Evolutionary conservation across 2,797 vertebrate genomes (phyloP).

Genomic region (Chelmon rostratus): DNA sequence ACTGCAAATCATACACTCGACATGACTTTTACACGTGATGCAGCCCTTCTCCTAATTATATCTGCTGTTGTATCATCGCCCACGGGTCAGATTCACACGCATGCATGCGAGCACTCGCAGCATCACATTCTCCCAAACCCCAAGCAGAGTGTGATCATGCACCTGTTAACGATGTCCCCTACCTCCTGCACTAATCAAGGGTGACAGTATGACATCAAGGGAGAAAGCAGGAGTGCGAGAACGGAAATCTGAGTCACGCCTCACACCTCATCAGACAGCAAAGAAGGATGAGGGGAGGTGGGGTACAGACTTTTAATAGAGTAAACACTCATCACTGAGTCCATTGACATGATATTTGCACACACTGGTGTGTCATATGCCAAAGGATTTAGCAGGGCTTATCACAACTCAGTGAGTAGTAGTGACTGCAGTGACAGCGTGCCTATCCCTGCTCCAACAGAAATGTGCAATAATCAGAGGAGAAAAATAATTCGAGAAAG

Average conservation of each 20-base stretch:
- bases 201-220: slow-evolving; percentile 27
- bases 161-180: slow-evolving; percentile 45
- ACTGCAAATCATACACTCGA: slow-evolving; percentile 64
- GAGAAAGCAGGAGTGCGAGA: slow-evolving; percentile 24
- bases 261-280: slow-evolving; percentile 48
- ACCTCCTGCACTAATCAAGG: background rate
- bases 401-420: slow-evolving; percentile 35
- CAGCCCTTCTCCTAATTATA: slow-evolving; percentile 61
- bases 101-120: slow-evolving; percentile 19
- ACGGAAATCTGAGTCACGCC: slow-evolving; percentile 63
- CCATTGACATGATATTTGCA: slow-evolving; percentile 71
- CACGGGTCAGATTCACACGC: slow-evolving; percentile 50
- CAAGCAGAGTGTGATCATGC: slow-evolving; percentile 27
- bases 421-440: slow-evolving; percentile 38
- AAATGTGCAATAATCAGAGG: slow-evolving; percentile 20
- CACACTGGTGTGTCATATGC: slow-evolving; percentile 73
- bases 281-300: slow-evolving; percentile 44
- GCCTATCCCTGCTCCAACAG: slow-evolving; percentile 11
- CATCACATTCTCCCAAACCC: slow-evolving; percentile 7
- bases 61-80: slow-evolving; percentile 12
- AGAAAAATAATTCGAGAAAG: background rate
- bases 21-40: slow-evolving; percentile 59
- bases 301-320: slow-evolving; percentile 56
- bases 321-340: slow-evolving; percentile 66
- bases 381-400: slow-evolving; percentile 64